Percentiles rank a stretch among this genome's conserved stretches.
Conservation (phyloP, 2,797 vertebrate species). For the Harpagifer antarcticus region DNA sequence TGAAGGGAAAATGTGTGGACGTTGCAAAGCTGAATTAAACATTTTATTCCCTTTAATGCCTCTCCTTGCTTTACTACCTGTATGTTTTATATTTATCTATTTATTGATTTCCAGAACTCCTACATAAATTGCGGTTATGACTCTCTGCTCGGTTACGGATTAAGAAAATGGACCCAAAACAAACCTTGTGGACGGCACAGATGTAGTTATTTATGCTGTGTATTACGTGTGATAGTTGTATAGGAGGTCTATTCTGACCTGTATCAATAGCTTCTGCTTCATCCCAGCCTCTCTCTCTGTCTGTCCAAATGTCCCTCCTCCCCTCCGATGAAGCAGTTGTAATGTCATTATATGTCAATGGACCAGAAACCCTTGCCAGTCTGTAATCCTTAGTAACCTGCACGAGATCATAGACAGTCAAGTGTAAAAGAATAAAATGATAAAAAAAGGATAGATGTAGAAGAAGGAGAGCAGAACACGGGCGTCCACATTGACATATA, state of each 20-base stretch:
- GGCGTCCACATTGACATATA: constrained; percentile 84
- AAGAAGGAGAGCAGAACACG: constrained; percentile 70
- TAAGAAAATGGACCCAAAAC: not conserved
- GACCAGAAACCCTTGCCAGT: constrained; percentile 88
- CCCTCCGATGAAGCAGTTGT: constrained; percentile 87
- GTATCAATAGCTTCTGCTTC: constrained; percentile 88
- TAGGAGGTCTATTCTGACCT: constrained; percentile 87
- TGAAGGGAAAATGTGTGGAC: not conserved
- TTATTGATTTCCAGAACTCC: constrained; percentile 17
- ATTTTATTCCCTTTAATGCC: not conserved
- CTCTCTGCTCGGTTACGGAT: constrained; percentile 8
- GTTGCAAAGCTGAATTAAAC: not conserved
- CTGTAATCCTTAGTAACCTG: constrained; percentile 91
- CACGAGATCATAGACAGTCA: constrained; percentile 87
- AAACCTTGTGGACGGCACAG: constrained; percentile 41
- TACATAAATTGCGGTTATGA: not conserved
- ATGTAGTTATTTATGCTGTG: constrained; percentile 2
- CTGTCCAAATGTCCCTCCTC: constrained; percentile 89
- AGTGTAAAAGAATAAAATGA: constrained; percentile 72
- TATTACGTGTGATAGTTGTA: constrained; percentile 58
- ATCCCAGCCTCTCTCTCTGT: constrained; percentile 89
- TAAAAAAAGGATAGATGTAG: constrained; percentile 60
- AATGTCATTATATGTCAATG: constrained; percentile 90
- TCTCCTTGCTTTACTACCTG: too few relatives aligned
- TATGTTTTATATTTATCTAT: too few relatives aligned